Evolutionary conservation across 2,113 vertebrate species (phyloP).

Genomic region (Lophochroa leadbeateri): DNA sequence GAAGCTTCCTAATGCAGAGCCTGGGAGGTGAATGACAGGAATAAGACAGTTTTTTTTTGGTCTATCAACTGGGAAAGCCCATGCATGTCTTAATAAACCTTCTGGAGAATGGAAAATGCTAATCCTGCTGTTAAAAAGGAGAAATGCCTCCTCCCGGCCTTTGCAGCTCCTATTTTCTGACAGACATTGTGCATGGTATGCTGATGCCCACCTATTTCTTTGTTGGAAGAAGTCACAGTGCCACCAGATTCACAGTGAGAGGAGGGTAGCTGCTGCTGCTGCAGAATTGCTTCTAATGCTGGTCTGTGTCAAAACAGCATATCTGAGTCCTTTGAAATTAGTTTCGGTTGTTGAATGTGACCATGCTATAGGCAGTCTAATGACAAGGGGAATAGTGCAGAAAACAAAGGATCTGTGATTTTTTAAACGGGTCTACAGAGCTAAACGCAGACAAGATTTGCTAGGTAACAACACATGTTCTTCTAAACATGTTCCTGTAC

Average conservation of each 20-base stretch:
- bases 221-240: not conserved
- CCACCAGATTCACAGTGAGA: not conserved
- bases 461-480: not conserved
- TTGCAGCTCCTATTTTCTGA: not conserved
- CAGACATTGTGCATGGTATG: not conserved
- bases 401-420: not conserved
- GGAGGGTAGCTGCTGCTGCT: not conserved
- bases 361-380: not conserved
- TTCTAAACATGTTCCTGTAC: not conserved
- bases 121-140: not conserved
- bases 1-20: not conserved
- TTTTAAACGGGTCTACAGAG: not conserved
- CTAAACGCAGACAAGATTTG: not conserved
- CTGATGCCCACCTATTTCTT: not conserved
- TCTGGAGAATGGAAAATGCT: not conserved
- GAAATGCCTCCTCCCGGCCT: not conserved
- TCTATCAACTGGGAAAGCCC: not conserved
- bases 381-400: not conserved
- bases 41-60: not conserved
- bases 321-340: not conserved
- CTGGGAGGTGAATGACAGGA: not conserved
- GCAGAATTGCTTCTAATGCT: not conserved
- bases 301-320: not conserved
- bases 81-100: not conserved
- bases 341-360: not conserved